Base-by-base conservation (phyloP, 2,797 vertebrate genomes). In the Enteromius anoplus region DNA sequence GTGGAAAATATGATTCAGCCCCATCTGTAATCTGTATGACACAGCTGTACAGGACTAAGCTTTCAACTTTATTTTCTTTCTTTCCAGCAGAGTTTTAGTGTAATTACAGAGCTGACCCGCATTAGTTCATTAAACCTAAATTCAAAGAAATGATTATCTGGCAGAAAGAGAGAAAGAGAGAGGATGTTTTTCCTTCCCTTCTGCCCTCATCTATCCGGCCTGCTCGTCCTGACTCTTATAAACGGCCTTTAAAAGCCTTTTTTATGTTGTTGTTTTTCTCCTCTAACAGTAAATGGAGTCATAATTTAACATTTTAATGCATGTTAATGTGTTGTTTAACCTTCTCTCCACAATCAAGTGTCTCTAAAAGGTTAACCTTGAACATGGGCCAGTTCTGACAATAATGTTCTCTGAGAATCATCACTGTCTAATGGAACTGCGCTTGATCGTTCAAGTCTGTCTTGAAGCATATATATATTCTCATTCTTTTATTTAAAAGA, bases 381-480 rank as follows among this genome's bases (percentile, higher is more conserved):
- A 96, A 95, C 92, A 91, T 89, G 89, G 93, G 96, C 94, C 95
- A 94, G 94, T 89, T 92, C 94, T 88, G 91, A 92, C 94, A 95
- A 95, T 95, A 94, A 95, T 92, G 91, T 93, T 96, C 94, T 94
- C 92, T 93, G 92, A 92, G 94, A 96, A 97, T 95, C 93, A 94
- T 95, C 94, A 94, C n/a, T 87, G 85, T 93, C 93, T 97, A 97
- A 98, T 97, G 96, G 96, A 97, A 96, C 95, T 94, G 95, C 94
- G 95, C 94, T 94, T 96, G 95, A 96, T 96, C 95, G 95, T 93
- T 94, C 93, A 93, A 93, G 85, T 93, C 93, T 93, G 93, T 90
- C 91, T 95, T 94, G 91, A 95, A 95, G 94, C 94, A 94, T 11
- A 26, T 53, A 53, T 47, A 47, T 47, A 26, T 26, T 26, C 26